Conservation (phyloP, 35 echinoderm and acorn worm species). For the Acanthaster planci region DNA sequence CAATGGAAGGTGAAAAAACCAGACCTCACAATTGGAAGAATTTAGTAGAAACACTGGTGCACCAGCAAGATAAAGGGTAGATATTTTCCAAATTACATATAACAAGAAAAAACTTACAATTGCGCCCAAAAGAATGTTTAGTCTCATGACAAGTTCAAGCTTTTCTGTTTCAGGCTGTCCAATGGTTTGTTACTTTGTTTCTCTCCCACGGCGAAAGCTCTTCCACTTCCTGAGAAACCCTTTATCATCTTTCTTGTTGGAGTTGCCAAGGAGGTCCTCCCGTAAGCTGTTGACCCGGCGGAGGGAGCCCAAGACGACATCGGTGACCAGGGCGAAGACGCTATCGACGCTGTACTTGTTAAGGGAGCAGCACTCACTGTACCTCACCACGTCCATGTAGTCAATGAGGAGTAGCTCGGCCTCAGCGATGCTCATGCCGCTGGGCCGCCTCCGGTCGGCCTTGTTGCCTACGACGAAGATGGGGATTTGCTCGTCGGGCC, state of each 20-base stretch:
- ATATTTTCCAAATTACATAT: too few species aligned
- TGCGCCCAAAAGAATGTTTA: too few species aligned
- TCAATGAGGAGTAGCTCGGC: slow-evolving; percentile 17
- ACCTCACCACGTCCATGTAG: slow-evolving; percentile 32
- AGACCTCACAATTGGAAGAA: too few species aligned
- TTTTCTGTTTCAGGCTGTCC: too few species aligned
- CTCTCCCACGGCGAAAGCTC: background rate
- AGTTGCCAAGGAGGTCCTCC: slow-evolving; percentile 2
- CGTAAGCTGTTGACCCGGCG: background rate
- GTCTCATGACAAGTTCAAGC: too few species aligned
- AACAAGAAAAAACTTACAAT: too few species aligned
- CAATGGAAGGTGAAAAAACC: too few species aligned
- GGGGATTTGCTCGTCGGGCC: background rate
- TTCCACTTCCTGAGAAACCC: background rate
- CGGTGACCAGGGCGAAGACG: slow-evolving; percentile 1
- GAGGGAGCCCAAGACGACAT: background rate
- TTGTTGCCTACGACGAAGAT: slow-evolving; percentile 25
- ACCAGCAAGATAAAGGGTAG: too few species aligned
- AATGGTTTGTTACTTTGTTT: background rate
- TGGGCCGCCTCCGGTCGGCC: background rate
- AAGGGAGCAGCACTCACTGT: slow-evolving; percentile 3
- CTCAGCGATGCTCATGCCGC: slow-evolving; percentile 6
- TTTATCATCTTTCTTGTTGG: background rate
- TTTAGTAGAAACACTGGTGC: too few species aligned
- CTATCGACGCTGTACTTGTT: slow-evolving; percentile 22